phyloP scores from a whole-genome alignment of 1,140 invertebrate genomes.

The Drusus annulatus region DNA sequence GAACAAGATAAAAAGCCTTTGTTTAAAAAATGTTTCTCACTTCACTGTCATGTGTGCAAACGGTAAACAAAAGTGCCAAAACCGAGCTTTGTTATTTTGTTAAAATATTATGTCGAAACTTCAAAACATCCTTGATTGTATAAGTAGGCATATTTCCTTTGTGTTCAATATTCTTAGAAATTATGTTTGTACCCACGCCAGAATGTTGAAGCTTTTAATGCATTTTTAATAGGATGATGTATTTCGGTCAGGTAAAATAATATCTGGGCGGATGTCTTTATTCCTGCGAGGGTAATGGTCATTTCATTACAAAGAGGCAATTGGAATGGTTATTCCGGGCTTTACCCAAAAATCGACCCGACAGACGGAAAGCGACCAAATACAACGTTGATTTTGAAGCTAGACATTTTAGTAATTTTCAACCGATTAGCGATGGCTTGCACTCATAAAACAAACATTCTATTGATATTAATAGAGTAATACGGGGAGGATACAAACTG shows the following conservation, averaged over 20 bases:
- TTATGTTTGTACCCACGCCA: not conserved
- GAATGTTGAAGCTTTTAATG: slow-evolving; percentile 6
- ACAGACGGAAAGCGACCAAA: slow-evolving; percentile 18
- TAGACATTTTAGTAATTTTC: too few relatives aligned
- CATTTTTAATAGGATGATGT: slow-evolving; percentile 23
- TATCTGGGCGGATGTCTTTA: slow-evolving; percentile 8
- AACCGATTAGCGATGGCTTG: too few relatives aligned
- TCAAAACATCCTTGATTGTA: not conserved
- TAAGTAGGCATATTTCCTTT: too few relatives aligned
- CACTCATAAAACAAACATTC: too few relatives aligned
- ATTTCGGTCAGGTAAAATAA: not conserved
- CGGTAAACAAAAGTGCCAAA: not conserved
- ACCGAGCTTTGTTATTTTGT: too few relatives aligned
- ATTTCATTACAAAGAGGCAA: slow-evolving; percentile 16
- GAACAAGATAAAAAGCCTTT: not conserved
- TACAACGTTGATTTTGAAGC: too few relatives aligned
- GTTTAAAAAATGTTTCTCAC: not conserved
- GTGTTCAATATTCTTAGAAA: not conserved
- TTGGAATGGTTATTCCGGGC: not conserved
- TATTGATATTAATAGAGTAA: not conserved
- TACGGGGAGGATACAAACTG: not conserved
- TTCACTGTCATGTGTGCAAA: not conserved
- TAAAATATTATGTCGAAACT: not conserved
- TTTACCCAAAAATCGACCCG: not conserved
- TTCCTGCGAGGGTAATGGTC: not conserved